Percentiles rank a stretch among this genome's conserved stretches.
Conservation (phyloP, 2,113 vertebrate genomes). For the Callipepla squamata region DNA sequence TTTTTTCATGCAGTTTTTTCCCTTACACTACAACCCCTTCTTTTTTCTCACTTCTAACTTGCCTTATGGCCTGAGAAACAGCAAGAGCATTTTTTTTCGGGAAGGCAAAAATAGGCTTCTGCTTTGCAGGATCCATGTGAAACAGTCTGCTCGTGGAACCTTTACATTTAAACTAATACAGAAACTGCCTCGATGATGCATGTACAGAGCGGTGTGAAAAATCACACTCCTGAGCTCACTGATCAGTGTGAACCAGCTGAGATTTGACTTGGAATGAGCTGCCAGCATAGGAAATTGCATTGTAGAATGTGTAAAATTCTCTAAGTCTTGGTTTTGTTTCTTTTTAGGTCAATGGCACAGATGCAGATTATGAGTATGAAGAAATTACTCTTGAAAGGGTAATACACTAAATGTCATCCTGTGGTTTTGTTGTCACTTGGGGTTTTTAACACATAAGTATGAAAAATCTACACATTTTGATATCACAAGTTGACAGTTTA, state of each 20-base stretch:
- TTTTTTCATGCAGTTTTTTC: background rate
- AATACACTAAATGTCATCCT: slow-evolving; percentile 32
- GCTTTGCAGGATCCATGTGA: background rate
- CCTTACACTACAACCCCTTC: background rate
- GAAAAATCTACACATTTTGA: background rate
- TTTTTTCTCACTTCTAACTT: background rate
- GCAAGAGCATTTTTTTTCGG: background rate
- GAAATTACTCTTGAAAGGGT: slow-evolving; percentile 99
- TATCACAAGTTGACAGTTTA: background rate
- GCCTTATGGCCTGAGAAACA: background rate
- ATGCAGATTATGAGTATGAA: slow-evolving; percentile 97
- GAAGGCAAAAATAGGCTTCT: background rate
- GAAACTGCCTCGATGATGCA: background rate
- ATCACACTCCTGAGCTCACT: background rate
- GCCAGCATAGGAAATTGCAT: background rate
- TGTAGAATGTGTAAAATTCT: background rate
- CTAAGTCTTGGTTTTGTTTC: background rate
- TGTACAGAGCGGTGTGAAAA: background rate
- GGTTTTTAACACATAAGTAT: background rate
- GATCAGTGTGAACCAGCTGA: background rate
- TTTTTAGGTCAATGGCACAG: slow-evolving; percentile 92
- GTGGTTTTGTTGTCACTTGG: background rate
- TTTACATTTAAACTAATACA: background rate
- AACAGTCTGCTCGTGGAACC: background rate
- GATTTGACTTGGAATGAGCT: background rate